Base-by-base conservation (phyloP, 2,888 invertebrate species). In the Cinara cedri region DNA sequence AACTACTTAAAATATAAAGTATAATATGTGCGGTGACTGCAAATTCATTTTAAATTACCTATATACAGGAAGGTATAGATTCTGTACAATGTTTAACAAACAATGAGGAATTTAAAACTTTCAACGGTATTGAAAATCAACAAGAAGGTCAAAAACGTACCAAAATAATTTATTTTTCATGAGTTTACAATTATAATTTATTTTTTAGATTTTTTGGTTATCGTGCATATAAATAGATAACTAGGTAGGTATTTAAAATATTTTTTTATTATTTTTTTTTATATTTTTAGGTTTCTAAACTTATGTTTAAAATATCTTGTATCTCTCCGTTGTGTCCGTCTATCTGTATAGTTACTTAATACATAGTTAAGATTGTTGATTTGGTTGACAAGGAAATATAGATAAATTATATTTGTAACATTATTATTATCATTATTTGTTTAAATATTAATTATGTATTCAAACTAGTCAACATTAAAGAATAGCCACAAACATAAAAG, bases 71-170 rank as follows among this genome's bases (percentile, higher is more conserved):
- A 44, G 10, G 14, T 14, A 21, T 63, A 19, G 66, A 14, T n/a
- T 49, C 34, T 34, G 34, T n/a, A n/a, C 34, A 34, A 34, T 34
- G 34, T 34, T 34, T 34, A 70, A 42, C 54, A 54, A 70, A 70
- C 51, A 54, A 8, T 16, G 14, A 54, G 8, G 51, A 34, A 42
- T 34, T 70, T 13, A 70, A 70, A 70, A 70, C 54, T 70, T 70
- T 70, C 3, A 54, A 54, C 14, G 19, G 14, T 65, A 65, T 8
- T 65, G 16, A 65, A 65, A 46, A 65, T 16, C n/a, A 34, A 63
- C 34, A n/a, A n/a, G n/a, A n/a, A 34, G 34, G 14, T 42, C 34
- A 60, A 26, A 26, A 16, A 60, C 24, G 24, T 24, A 60, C 60
- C 60, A 60, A 60, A 14, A 24, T 60, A 60, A 60, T 26, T 60